Percentiles rank a stretch among this genome's conserved stretches.
These are phyloP conservation scores for Rhynchomys soricoides DNA, from an alignment of 2,113 vertebrate genomes.

Conservation along the genomic window DNA sequence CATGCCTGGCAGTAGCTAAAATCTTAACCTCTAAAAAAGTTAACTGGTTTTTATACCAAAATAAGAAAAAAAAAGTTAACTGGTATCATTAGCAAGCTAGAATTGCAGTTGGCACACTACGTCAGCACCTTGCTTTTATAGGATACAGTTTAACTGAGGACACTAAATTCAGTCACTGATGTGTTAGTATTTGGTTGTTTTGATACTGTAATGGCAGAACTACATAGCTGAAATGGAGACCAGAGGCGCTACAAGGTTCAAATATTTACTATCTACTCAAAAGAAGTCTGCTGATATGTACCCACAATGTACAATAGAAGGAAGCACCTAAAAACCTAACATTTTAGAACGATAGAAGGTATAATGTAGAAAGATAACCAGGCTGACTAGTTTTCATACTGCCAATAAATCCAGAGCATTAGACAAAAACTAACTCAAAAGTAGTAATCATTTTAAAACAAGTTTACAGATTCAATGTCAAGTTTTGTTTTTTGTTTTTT, in stretches of 20 bases:
- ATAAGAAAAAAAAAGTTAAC: not conserved
- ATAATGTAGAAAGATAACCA: not conserved
- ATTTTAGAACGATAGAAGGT: not conserved
- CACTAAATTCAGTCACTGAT: not conserved
- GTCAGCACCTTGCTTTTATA: not conserved
- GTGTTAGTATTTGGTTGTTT: not conserved
- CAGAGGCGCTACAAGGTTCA: not conserved
- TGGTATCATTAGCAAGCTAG: not conserved
- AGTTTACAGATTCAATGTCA: not conserved
- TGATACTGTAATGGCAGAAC: not conserved
- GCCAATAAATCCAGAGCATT: slow-evolving; percentile 15
- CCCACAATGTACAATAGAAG: not conserved
- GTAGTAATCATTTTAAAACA: slow-evolving; percentile 49
- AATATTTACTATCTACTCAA: not conserved
- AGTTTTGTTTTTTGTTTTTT: not conserved
- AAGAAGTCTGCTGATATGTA: slow-evolving; percentile 25
- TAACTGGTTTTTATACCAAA: too few relatives aligned
- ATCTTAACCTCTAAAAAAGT: not conserved
- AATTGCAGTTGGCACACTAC: not conserved
- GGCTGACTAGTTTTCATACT: slow-evolving; percentile 19
- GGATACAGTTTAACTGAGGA: not conserved
- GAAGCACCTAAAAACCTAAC: slow-evolving; percentile 19
- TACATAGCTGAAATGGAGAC: not conserved
- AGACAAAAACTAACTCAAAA: slow-evolving; percentile 6
- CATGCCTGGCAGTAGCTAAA: not conserved